Percentiles rank a stretch among this genome's conserved stretches.
These are phyloP conservation scores for Schlechtendalia chinensis DNA, from an alignment of 1,140 invertebrate species.

Conservation along the genomic window DNA sequence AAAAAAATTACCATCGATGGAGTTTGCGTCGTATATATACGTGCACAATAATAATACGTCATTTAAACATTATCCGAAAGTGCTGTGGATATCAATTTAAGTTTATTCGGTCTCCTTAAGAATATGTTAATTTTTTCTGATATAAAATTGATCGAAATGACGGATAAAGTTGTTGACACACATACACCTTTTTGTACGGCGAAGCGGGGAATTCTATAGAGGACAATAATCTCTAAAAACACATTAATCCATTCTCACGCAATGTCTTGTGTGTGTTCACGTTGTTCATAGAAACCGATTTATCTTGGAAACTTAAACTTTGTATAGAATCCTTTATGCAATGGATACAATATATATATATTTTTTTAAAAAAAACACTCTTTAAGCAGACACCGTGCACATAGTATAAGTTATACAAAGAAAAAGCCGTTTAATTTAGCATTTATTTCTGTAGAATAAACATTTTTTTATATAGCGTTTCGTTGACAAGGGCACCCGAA, in stretches of 20 bases:
- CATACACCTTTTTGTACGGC: not conserved
- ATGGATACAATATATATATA: conserved; percentile 5
- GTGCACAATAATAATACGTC: not conserved
- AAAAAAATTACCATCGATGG: not conserved
- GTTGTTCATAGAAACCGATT: not conserved
- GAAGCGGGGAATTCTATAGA: not conserved
- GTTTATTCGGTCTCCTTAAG: not conserved
- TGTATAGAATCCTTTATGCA: conserved; percentile 4
- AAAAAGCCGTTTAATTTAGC: not conserved
- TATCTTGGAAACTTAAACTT: conserved; percentile 7
- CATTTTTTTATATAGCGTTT: not conserved
- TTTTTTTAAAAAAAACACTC: not conserved
- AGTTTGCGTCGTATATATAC: not conserved
- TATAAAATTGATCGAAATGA: not conserved
- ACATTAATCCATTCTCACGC: conserved; percentile 5
- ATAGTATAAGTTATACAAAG: not conserved
- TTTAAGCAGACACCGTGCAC: not conserved
- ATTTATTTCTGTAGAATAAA: conserved; percentile 6
- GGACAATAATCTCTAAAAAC: not conserved
- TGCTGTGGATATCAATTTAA: not conserved
- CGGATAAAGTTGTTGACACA: not conserved
- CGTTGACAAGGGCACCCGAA: too few species aligned
- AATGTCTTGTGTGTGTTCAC: not conserved
- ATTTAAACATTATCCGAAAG: not conserved
- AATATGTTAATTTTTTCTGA: not conserved